Base-by-base conservation (phyloP, 2,113 vertebrate species). In the Strix uralensis region DNA sequence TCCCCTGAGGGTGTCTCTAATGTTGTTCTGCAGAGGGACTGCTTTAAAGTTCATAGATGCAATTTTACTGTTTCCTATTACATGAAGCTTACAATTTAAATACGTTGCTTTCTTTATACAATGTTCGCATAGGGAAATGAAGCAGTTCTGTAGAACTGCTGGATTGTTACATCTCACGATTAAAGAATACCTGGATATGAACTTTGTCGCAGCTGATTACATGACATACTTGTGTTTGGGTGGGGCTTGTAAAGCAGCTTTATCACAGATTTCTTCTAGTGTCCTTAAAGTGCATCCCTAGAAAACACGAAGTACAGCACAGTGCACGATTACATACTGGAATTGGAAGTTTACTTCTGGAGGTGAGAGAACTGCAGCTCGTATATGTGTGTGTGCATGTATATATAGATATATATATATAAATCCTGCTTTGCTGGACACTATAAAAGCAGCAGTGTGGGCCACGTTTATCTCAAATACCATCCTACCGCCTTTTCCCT, bases 11-110 rank as follows among this genome's bases (percentile, higher is more conserved):
- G 13, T 81, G 11, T 90, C n/a, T 63, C 79, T 83, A 25, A 25
- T 34, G 67, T 4, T 69, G 34, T 82, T 73, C 72, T 86, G 67
- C 42, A 66, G 51, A 86, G 54, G 2, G 2, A 62, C 74, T 27
- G 86, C 73, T 90, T 54, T 51, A 21, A 69, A 92, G 73, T 82
- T 74, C 72, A 8, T 36, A 75, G 73, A 13, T 85, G 61, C 0
- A 42, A 46, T 80, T 92, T 91, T 95, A 65, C 82, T 93, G 52
- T 78, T 86, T 91, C 54, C 62, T 94, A 17, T 81, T 72, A 92
- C 36, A 16, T n/a, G n/a, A 94, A 70, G 54, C 74, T 88, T 95
- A 66, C 59, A 54, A 25, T 78, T 74, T 63, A 75, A 89, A 70
- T 40, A 29, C n/a, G 13, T 89, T 81, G 34, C 42, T 84, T 86